phyloP scores from a whole-genome alignment of 2,888 invertebrate genomes.

The Eudemis profundana region DNA sequence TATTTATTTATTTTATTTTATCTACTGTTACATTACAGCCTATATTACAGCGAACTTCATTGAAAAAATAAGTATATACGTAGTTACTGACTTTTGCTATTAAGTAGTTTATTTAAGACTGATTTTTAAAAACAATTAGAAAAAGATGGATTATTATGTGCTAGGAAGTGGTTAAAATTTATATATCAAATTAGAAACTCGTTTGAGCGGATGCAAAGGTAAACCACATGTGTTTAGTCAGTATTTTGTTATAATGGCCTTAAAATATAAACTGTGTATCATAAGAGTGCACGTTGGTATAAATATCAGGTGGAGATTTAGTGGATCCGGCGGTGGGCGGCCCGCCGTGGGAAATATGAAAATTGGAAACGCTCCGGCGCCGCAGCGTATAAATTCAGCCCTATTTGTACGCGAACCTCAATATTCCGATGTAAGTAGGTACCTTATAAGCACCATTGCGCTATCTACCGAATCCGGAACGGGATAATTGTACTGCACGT shows the following conservation, averaged over 20 bases:
- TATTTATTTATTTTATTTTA: no score
- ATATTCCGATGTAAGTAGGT: constrained; percentile 58
- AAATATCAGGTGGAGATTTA: constrained; percentile 76
- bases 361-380: constrained; percentile 74
- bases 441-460: constrained; percentile 45
- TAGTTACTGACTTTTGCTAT: no score
- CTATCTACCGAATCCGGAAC: constrained; percentile 22
- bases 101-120: no score
- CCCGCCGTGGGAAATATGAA: constrained; percentile 79
- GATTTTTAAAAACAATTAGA: no score
- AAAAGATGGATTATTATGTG: no score
- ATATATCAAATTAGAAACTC: no score
- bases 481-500: constrained; percentile 38
- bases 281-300: constrained; percentile 74
- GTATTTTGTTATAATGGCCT: constrained; percentile 3
- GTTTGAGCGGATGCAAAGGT: no score
- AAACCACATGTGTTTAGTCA: not conserved
- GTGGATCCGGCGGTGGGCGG: constrained; percentile 60
- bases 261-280: constrained; percentile 25
- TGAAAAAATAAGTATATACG: no score
- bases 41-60: no score
- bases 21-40: no score
- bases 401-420: constrained; percentile 72
- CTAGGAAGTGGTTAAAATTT: no score
- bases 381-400: constrained; percentile 74